A percentile compares a stretch with the other conserved stretches of the same genome.
These are phyloP conservation scores for Corydoras maculifer DNA, from an alignment of 2,113 vertebrate species.

Conservation along the genomic window DNA sequence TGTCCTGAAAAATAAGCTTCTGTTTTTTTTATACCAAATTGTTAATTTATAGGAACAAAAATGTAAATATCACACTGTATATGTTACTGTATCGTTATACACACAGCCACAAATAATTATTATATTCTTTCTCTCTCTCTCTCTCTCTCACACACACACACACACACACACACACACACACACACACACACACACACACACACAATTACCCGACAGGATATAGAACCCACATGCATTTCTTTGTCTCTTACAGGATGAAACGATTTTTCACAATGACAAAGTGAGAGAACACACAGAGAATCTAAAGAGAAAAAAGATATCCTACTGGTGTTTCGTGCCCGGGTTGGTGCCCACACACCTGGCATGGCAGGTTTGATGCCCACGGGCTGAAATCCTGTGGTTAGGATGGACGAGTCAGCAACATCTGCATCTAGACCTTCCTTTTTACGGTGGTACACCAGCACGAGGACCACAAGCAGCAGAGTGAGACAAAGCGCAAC, in stretches of 20 bases:
- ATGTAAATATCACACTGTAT: too few relatives aligned
- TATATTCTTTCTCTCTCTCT: too few relatives aligned
- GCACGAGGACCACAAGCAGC: slow-evolving; percentile 82
- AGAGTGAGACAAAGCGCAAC: slow-evolving; percentile 88
- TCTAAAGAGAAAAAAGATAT: slow-evolving; percentile 38
- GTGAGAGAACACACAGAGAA: slow-evolving; percentile 20
- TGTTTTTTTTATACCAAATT: too few relatives aligned
- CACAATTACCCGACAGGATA: slow-evolving; percentile 31
- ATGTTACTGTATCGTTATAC: too few relatives aligned
- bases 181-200: slow-evolving; percentile 38
- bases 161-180: slow-evolving; percentile 43
- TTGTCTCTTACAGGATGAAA: not conserved
- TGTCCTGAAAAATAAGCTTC: too few relatives aligned
- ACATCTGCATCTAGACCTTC: slow-evolving; percentile 90
- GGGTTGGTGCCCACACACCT: slow-evolving; percentile 73
- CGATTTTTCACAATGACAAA: not conserved
- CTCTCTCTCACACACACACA: not conserved
- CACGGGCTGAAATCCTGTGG: slow-evolving; percentile 96
- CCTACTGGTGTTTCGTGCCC: slow-evolving; percentile 69
- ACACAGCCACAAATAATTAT: too few relatives aligned
- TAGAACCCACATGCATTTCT: not conserved
- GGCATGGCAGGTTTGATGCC: slow-evolving; percentile 98
- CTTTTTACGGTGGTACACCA: slow-evolving; percentile 90
- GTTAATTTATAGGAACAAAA: too few relatives aligned
- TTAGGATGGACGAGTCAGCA: slow-evolving; percentile 95